phyloP scores from a whole-genome alignment of 2,113 vertebrate species.

The Semnornis frantzii region DNA sequence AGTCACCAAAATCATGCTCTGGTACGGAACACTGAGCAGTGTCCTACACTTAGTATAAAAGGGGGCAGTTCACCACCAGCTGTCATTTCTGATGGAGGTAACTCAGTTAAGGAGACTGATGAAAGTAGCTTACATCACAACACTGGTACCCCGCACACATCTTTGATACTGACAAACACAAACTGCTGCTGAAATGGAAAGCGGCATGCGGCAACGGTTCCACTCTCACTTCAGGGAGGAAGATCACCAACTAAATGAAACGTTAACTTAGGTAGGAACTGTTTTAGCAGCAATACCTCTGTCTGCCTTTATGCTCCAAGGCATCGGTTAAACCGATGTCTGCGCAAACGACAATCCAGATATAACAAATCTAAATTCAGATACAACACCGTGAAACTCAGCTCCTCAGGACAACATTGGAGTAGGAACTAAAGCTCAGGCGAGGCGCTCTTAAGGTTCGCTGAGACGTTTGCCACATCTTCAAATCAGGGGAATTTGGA shows the following conservation, averaged over 20 bases:
- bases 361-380: rapidly evolving
- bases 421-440: neutral
- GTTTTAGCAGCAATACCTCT: neutral
- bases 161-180: neutral
- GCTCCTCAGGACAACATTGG: neutral
- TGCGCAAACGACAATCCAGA: neutral
- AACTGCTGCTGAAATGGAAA: neutral
- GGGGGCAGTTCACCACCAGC: neutral
- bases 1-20: neutral
- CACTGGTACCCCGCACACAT: neutral
- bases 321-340: rapidly evolving
- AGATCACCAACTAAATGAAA: neutral
- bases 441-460: rapidly evolving
- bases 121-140: too few relatives aligned
- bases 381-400: rapidly evolving
- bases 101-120: neutral
- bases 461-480: neutral
- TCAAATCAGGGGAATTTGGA: neutral
- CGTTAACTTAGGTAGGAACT: rapidly evolving
- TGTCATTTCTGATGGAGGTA: neutral
- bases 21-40: neutral
- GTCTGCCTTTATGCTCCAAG: neutral
- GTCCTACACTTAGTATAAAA: neutral
- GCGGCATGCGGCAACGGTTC: neutral
- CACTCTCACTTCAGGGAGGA: neutral